Evolutionary conservation across 2,797 vertebrate genomes (phyloP), one percentile per base, ranked within the genome.

Genomic region (Molossus molossus): DNA sequence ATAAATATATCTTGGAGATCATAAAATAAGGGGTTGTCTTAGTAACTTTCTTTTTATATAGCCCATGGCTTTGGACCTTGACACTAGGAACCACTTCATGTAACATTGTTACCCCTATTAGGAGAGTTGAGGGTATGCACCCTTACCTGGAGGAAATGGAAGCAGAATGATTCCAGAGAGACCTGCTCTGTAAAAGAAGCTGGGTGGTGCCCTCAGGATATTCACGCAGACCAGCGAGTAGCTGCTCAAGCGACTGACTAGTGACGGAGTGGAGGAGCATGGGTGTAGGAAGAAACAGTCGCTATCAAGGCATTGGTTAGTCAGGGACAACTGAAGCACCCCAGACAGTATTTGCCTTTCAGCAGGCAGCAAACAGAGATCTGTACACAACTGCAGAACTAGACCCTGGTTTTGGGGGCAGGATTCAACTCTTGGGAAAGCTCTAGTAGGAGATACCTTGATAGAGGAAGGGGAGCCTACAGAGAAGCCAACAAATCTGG

Each of bases 1-100:
- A 58, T 92, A 85, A 80, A 65, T 60, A 29, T 65, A 92, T 84
- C 29, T 87, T 55, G 5, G 60, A 93, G n/a, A 87, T 53, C 27
- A 87, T 65, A 5, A 89, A 75, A 76, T 76, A 80, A 75, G 2
- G 40, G 25, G 3, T 70, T 92, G 23, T 94, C 73, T 91, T 45
- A 88, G 40, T 27, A 58, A 76, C 40, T 69, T 92, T 87, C 12
- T 81, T 87, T 88, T 83, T 5, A 7, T 45, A 48, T 55, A 58
- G 45, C 1, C 9, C 7, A n/a, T 75, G 27, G 25, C 6, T 73
- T 86, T 91, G 50, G 40, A 88, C 10, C 14, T 81, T 65, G 48
- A 62, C 40, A 57, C 2, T 53, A 83, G 70, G 69, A 91, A 45
- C 14, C 18, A 18, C 18, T 62, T 50, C 23, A 18, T 29, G 45